A percentile compares a stretch with the other conserved stretches of the same genome.
Conservation (phyloP, 2,113 vertebrate species). For the Uropsilus gracilis region DNA sequence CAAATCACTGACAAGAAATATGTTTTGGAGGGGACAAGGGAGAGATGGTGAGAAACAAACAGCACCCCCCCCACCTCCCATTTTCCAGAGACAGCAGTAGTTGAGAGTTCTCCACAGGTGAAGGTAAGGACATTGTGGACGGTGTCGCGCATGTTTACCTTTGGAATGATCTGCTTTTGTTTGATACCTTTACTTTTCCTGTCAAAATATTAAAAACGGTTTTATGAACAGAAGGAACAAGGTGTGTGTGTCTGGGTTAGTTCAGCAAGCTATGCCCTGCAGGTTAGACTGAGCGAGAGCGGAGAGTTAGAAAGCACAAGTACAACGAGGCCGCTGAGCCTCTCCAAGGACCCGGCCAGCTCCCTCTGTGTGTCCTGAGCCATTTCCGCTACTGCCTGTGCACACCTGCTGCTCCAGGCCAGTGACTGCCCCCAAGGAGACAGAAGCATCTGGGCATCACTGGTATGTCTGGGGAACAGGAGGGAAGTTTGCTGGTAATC, state of each 20-base stretch:
- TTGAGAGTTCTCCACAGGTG: background rate
- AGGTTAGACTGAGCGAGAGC: constrained; percentile 64
- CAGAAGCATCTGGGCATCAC: background rate
- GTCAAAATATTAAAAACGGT: constrained; percentile 83
- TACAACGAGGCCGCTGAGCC: constrained; percentile 55
- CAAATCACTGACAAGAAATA: background rate
- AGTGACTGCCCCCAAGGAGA: rapidly evolving
- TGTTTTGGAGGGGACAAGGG: background rate
- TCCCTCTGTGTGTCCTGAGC: rapidly evolving
- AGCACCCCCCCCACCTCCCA: background rate
- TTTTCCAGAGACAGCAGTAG: background rate
- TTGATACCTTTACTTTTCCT: constrained; percentile 94
- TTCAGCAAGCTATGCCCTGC: constrained; percentile 75
- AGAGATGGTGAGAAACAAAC: background rate
- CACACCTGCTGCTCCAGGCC: rapidly evolving
- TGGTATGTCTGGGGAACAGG: background rate
- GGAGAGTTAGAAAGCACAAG: constrained; percentile 34
- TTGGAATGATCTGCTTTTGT: constrained; percentile 96
- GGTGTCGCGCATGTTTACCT: constrained; percentile 88
- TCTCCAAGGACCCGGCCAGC: background rate
- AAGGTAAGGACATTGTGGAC: background rate
- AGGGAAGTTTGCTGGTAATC: background rate
- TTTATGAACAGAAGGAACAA: constrained; percentile 51
- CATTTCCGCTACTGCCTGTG: constrained; percentile 8
- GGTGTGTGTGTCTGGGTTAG: constrained; percentile 61